A percentile compares a stretch with the other conserved stretches of the same genome.
These are phyloP conservation scores for Heliangelus exortis DNA, from an alignment of 2,797 vertebrate genomes.

Conservation along the genomic window DNA sequence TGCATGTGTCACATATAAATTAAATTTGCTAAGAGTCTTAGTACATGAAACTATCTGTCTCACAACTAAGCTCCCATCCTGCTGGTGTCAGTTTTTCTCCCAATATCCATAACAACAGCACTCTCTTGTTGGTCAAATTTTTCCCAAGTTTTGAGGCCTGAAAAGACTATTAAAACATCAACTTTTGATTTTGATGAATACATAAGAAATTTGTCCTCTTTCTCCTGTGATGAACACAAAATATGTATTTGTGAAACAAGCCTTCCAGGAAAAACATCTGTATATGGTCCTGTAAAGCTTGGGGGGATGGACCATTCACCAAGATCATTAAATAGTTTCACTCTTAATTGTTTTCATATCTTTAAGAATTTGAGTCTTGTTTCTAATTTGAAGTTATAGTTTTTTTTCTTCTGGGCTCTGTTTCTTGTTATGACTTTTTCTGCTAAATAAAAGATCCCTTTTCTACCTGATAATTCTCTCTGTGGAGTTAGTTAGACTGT, in stretches of 20 bases:
- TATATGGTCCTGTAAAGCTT: neutral
- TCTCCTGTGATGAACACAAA: neutral
- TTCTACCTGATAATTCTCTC: conserved; percentile 41
- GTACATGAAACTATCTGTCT: conserved; percentile 21
- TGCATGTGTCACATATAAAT: neutral
- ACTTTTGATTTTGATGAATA: neutral
- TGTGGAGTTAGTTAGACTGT: conserved; percentile 23
- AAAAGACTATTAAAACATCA: neutral
- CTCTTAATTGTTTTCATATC: neutral
- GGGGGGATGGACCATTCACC: neutral
- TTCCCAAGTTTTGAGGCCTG: neutral
- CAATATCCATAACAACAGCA: conserved; percentile 37
- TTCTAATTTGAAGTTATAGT: conserved; percentile 47
- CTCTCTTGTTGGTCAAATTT: neutral
- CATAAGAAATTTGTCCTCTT: neutral
- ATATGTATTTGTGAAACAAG: neutral
- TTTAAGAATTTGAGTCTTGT: conserved; percentile 5
- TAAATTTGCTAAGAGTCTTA: conserved; percentile 31
- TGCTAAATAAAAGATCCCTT: conserved; percentile 43
- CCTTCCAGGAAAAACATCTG: neutral
- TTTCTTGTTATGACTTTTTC: conserved; percentile 28
- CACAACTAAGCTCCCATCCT: neutral
- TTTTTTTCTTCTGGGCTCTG: conserved; percentile 37
- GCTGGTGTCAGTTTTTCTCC: conserved; percentile 16
- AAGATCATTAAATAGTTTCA: neutral